Base-by-base conservation (phyloP, 1,140 invertebrate genomes). In the Bombus sylvicola region DNA sequence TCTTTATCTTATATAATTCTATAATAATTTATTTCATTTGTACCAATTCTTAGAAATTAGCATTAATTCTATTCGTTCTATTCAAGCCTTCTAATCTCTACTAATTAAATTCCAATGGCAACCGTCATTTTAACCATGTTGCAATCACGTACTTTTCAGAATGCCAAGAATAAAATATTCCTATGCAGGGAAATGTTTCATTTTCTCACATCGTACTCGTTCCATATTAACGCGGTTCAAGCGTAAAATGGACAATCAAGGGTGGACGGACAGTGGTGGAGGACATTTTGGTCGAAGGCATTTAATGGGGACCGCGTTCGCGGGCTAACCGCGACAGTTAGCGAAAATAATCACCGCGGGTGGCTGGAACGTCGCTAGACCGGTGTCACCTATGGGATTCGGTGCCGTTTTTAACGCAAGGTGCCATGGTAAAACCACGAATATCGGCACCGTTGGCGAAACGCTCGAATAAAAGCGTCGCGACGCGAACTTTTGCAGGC, bases 321-420 rank as follows among this genome's bases (percentile, higher is more conserved):
- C 78, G 43, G 79, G 64, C 8, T 57, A 72, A 81, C 79, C 79
- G 47, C 79, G 66, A 81, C 43, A 41, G 66, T 81, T 53, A 71
- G 68, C 66, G 79, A 57, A 81, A 71, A 72, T 81, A 81, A 81
- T 81, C 68, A 57, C 66, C 15, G 79, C 28, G 47, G 79, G 28
- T 15, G n/a, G 34, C 47, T 28, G 43, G 25, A 37, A 81, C 34
- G 79, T 53, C 43, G 47, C 68, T 31, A n/a, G 78, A 13, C 66
- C 34, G 28, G 28, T n/a, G 28, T 81, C 66, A 41, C 66, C 43
- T 57, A 81, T 71, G 68, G 79, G 79, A 72, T 81, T 72, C 22
- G 13, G 9, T 15, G 28, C 13, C 79, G 22, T 81, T 81, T 81
- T 81, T 81, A 81, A 81, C 68, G 79, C 43, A 69, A 47, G 66